A percentile compares a stretch with the other conserved stretches of the same genome.
Evolutionary conservation across 1,140 invertebrate species (phyloP).

Genomic region (Drosophila murphyi): DNA sequence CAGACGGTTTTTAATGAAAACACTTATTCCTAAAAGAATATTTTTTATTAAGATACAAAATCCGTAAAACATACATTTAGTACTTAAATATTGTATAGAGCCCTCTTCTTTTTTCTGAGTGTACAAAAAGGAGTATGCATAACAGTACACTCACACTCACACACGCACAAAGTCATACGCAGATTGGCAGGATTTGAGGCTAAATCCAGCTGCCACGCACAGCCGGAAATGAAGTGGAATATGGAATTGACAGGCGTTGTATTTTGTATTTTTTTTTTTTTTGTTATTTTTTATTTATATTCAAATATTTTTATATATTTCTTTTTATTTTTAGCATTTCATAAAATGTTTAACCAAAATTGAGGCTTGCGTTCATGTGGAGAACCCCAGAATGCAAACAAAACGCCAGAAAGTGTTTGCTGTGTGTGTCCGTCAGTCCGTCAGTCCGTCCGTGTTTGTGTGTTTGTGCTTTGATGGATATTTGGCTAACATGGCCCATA

Average conservation of each 20-base stretch:
- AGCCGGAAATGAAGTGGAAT: conserved; percentile 65
- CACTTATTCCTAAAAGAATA: too few relatives aligned
- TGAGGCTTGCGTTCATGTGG: conserved; percentile 48
- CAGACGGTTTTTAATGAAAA: too few relatives aligned
- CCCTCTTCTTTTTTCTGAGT: not conserved
- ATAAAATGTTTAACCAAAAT: conserved; percentile 56
- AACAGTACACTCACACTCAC: not conserved
- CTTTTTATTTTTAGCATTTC: conserved; percentile 32
- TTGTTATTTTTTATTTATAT: not conserved
- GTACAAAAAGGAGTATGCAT: not conserved
- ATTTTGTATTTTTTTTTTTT: conserved; percentile 8
- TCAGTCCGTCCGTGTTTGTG: not conserved
- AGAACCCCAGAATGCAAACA: conserved; percentile 31
- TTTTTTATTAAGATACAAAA: too few relatives aligned
- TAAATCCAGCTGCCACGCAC: conserved; percentile 45
- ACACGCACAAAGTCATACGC: not conserved
- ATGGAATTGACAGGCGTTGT: conserved; percentile 57
- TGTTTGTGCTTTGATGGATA: not conserved
- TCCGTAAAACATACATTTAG: too few relatives aligned
- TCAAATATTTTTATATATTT: not conserved
- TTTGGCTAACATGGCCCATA: conserved; percentile 26
- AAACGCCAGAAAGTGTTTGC: conserved; percentile 21
- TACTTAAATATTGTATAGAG: too few relatives aligned
- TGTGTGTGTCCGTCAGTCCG: not conserved
- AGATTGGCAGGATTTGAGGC: conserved; percentile 20